These are phyloP conservation scores for Acrocyrtus sp. DNA, from an alignment of 2,888 invertebrate genomes.

Conservation along the genomic window DNA sequence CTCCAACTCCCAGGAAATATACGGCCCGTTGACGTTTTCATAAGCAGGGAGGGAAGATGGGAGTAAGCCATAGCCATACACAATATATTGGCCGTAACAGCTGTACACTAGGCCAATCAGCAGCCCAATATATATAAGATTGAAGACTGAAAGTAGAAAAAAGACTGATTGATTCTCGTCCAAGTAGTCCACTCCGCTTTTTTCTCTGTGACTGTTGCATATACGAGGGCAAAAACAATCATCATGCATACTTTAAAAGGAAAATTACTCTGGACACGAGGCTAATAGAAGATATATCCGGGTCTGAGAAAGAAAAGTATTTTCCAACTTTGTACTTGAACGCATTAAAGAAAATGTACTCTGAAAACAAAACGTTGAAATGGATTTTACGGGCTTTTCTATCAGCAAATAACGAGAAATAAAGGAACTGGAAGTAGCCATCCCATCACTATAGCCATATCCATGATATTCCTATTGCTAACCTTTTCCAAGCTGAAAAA, in stretches of 20 bases:
- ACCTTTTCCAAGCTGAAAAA: too few relatives aligned
- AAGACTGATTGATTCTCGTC: constrained; percentile 58
- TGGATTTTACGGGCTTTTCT: constrained; percentile 32
- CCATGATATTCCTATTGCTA: too few relatives aligned
- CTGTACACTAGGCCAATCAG: not conserved
- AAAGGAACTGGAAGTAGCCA: constrained; percentile 2
- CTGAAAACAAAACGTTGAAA: constrained; percentile 8
- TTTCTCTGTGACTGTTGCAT: constrained; percentile 5
- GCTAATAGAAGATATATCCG: too few relatives aligned
- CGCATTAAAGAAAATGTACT: too few relatives aligned
- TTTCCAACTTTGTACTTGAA: too few relatives aligned
- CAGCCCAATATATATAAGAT: constrained; percentile 25
- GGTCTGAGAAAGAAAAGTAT: too few relatives aligned
- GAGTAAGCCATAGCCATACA: too few relatives aligned
- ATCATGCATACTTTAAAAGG: not conserved
- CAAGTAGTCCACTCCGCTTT: constrained; percentile 39
- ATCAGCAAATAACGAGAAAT: constrained; percentile 19
- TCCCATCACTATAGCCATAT: too few relatives aligned
- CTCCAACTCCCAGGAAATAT: too few relatives aligned
- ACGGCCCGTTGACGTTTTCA: too few relatives aligned
- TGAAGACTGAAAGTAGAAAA: constrained; percentile 19
- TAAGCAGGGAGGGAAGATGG: too few relatives aligned
- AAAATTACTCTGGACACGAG: too few relatives aligned
- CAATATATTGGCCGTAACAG: not conserved
- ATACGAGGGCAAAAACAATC: constrained; percentile 1